Evolutionary conservation across 2,797 vertebrate genomes (phyloP), one percentile per base, ranked within the genome.

Genomic region (Kryptopterus vitreolus): DNA sequence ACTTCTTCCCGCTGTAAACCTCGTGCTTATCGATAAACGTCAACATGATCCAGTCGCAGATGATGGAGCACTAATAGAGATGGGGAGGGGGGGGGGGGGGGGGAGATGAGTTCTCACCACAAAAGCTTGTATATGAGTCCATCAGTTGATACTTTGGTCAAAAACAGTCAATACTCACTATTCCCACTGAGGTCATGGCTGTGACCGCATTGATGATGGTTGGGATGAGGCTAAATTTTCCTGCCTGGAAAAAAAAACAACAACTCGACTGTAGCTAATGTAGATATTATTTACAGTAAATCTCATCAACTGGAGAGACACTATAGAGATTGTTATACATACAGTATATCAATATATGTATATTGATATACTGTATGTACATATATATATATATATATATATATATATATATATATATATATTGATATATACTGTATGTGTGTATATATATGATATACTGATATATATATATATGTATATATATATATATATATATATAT

Each of bases 1-100:
- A 97, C 88, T 97, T 98, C 87, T 91, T 94, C 1, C 94, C 89
- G 69, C 96, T 97, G 92, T 96, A 97, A 75, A 95, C 81, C 82
- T 95, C 94, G 79, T 96, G 92, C 89, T 96, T 97, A 88, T 97
- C 96, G 84, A 97, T 96, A 90, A 97, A 96, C 0, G 95, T 97
- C 85, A 98, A 88, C 93, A 98, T 91, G 87, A 98, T 96, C 96
- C 96, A 97, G 87, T 98, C 96, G 9, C 96, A 98, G 81, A 98
- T 91, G 33, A 97, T 94, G 33, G 95, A 95, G 31, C 95, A 96
- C 96, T 97, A 69, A n/a, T 43, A 68, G 24, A 38, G 72, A 43
- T n/a, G n/a, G n/a, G n/a, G n/a, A n/a, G n/a, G 69, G 33, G 43
- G 43, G 2, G 7, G 18, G 6, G 65, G 7, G 18, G 12, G 6